Percentiles rank a stretch among this genome's conserved stretches.
Evolutionary conservation across 2,888 invertebrate species (phyloP).

Genomic region (Podabrus alpinus): DNA sequence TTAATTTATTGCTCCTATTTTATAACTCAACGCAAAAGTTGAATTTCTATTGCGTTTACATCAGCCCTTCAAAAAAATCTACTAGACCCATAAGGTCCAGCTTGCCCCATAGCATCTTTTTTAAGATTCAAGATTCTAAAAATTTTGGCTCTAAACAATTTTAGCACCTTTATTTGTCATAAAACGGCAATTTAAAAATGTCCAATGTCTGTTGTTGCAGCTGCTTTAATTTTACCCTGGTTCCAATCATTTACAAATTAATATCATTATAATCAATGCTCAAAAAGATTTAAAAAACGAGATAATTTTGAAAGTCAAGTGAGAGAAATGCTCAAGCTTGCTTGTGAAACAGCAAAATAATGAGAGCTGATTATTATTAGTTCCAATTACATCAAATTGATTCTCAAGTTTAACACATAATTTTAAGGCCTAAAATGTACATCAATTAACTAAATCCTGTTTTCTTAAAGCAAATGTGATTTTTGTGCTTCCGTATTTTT

Average conservation of each 20-base stretch:
- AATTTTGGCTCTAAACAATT: too few relatives aligned
- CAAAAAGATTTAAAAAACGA: too few relatives aligned
- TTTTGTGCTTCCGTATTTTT: constrained; percentile 49
- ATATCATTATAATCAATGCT: neutral
- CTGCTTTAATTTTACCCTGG: too few relatives aligned
- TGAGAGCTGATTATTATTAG: neutral
- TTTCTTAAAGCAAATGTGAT: constrained; percentile 46
- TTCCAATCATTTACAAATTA: neutral
- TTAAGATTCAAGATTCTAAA: too few relatives aligned
- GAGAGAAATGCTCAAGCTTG: neutral
- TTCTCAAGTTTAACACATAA: neutral
- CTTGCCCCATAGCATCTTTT: too few relatives aligned
- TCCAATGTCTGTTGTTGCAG: too few relatives aligned
- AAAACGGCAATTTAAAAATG: too few relatives aligned
- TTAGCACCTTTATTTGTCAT: too few relatives aligned
- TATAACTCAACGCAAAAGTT: neutral
- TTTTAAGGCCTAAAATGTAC: constrained; percentile 18
- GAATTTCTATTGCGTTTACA: neutral
- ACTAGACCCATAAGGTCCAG: too few relatives aligned
- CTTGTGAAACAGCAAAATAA: neutral
- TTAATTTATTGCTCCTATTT: neutral
- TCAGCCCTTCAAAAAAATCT: too few relatives aligned
- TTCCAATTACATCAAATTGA: neutral
- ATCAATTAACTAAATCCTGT: constrained; percentile 17
- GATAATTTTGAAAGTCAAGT: neutral